A percentile compares a stretch with the other conserved stretches of the same genome.
phyloP scores from a whole-genome alignment of 1,140 invertebrate genomes.

The Drosophila lini region DNA sequence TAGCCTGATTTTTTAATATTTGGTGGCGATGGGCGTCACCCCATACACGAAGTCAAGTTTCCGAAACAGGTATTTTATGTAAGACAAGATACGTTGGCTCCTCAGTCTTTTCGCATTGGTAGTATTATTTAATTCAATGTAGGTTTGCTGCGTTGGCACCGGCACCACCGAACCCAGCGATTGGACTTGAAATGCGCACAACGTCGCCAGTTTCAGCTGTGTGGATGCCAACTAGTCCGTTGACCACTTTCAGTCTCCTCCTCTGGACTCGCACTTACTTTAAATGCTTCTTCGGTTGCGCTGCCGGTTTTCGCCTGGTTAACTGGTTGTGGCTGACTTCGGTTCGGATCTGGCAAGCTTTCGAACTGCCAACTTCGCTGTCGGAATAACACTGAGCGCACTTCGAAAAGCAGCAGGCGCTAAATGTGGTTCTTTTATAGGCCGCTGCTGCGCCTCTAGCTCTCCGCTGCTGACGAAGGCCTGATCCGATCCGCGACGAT shows the following conservation, averaged over 20 bases:
- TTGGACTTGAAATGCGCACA: constrained; percentile 36
- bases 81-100: constrained; percentile 52
- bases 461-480: constrained; percentile 20
- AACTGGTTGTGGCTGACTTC: constrained; percentile 42
- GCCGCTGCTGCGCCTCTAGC: constrained; percentile 23
- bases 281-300: constrained; percentile 8
- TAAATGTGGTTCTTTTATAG: constrained; percentile 82
- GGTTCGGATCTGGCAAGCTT: constrained; percentile 16
- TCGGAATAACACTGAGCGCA: constrained; percentile 72
- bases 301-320: constrained; percentile 38
- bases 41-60: constrained; percentile 10
- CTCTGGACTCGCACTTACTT: constrained; percentile 34
- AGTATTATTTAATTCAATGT: constrained; percentile 64
- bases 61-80: constrained; percentile 73
- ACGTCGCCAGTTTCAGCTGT: constrained; percentile 18
- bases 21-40: constrained; percentile 23
- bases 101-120: constrained; percentile 21
- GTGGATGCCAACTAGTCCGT: constrained; percentile 16
- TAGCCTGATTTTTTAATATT: constrained; percentile 27
- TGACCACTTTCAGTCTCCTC: constrained; percentile 8
- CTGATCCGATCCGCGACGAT: constrained; percentile 56
- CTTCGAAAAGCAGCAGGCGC: constrained; percentile 73
- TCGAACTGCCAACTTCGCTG: constrained; percentile 70
- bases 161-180: constrained; percentile 11
- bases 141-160: constrained; percentile 64